Percentiles rank a stretch among this genome's conserved stretches.
Conservation (phyloP, 2,797 vertebrate species). For the Neomorphus geoffroyi region DNA sequence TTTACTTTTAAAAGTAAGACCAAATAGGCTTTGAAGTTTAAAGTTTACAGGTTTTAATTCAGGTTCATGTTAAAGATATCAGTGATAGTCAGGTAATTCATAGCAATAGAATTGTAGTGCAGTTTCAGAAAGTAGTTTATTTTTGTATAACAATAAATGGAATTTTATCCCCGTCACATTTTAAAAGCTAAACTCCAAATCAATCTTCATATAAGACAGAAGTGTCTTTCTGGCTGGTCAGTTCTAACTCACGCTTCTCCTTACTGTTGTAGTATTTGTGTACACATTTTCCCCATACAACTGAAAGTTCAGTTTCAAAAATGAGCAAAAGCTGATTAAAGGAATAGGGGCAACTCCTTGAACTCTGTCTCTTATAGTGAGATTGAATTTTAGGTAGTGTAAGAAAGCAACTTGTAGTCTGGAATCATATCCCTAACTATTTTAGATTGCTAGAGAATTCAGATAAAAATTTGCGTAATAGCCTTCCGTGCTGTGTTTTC, state of each 20-base stretch:
- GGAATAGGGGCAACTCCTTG: background rate
- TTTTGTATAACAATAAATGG: background rate
- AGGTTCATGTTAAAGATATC: background rate
- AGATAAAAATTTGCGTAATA: background rate
- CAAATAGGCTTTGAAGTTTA: background rate
- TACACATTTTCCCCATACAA: background rate
- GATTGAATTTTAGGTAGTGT: background rate
- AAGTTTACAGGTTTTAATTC: slow-evolving; percentile 11
- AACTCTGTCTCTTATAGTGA: background rate
- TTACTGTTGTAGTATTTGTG: background rate
- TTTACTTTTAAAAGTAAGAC: background rate
- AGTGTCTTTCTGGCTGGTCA: background rate
- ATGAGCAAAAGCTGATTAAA: slow-evolving; percentile 2
- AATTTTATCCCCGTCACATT: slow-evolving; percentile 18
- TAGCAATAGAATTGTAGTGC: background rate
- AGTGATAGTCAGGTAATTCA: background rate
- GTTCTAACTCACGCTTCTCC: background rate
- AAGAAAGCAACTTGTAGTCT: background rate
- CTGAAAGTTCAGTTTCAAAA: background rate
- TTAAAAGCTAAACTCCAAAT: background rate
- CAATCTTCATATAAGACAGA: background rate
- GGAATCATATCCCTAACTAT: background rate
- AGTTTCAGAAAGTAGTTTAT: background rate
- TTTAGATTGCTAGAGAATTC: background rate
- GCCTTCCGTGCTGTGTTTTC: slow-evolving; percentile 3